Evolutionary conservation across 2,797 vertebrate genomes (phyloP).

Genomic region (Myotis vivesi): DNA sequence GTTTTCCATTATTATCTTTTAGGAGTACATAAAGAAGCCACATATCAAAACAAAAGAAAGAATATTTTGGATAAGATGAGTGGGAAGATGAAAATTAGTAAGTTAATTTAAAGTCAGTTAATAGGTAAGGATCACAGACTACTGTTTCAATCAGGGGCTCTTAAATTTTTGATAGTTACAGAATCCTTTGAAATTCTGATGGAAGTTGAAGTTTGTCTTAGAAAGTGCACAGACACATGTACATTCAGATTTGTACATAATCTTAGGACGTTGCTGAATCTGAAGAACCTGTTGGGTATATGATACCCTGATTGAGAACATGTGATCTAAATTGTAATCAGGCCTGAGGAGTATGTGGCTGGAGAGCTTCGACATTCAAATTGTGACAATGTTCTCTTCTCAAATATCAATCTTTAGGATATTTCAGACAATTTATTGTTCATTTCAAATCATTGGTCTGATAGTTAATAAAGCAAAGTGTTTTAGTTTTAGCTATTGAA

Average conservation of each 20-base stretch:
- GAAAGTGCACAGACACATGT: not conserved
- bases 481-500: slow-evolving; percentile 49
- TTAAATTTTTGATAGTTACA: not conserved
- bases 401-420: slow-evolving; percentile 11
- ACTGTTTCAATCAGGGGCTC: not conserved
- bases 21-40: slow-evolving; percentile 21
- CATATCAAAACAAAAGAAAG: slow-evolving; percentile 56
- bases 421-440: not conserved
- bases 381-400: not conserved
- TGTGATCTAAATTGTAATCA: not conserved
- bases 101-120: slow-evolving; percentile 18
- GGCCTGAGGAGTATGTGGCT: not conserved
- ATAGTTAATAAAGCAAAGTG: slow-evolving; percentile 11
- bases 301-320: not conserved
- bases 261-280: not conserved
- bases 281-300: not conserved
- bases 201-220: not conserved
- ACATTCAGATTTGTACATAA: not conserved
- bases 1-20: slow-evolving; percentile 56
- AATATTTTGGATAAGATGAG: slow-evolving; percentile 39
- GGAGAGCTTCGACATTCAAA: not conserved
- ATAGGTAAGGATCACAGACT: not conserved
- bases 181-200: slow-evolving; percentile 5
- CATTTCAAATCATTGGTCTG: slow-evolving; percentile 13
- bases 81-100: slow-evolving; percentile 47